phyloP scores from a whole-genome alignment of 1,140 invertebrate genomes.

The Saccostrea glomerata region DNA sequence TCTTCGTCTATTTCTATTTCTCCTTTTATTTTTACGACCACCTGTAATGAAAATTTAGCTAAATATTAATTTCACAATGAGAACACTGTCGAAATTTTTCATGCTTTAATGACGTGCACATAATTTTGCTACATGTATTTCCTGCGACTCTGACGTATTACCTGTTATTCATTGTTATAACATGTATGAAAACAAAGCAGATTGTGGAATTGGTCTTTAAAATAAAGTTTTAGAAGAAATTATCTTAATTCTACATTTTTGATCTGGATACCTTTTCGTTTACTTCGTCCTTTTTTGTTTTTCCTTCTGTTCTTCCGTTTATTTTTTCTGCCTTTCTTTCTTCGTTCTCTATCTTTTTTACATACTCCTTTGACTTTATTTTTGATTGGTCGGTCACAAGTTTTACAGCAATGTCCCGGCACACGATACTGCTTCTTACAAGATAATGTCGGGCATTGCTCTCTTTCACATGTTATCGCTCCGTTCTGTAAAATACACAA shows the following conservation, averaged over 20 bases:
- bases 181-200: no score
- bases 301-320: constrained; percentile 25
- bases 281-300: constrained; percentile 1
- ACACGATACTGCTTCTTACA: not conserved
- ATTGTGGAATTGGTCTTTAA: no score
- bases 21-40: constrained; percentile 32
- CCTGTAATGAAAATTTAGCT: not conserved
- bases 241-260: no score
- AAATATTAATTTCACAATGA: no score
- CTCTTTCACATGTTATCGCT: not conserved
- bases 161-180: no score
- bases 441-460: not conserved
- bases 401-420: not conserved
- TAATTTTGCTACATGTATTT: no score
- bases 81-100: no score
- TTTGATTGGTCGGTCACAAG: not conserved
- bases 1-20: constrained; percentile 20
- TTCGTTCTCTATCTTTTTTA: not conserved
- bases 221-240: no score
- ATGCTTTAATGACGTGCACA: no score
- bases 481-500: not conserved
- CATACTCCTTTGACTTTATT: not conserved
- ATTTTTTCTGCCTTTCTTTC: not conserved
- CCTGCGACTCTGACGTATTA: no score
- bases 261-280: not conserved